phyloP scores from a whole-genome alignment of 2,888 invertebrate genomes.

The Erebia epiphron region DNA sequence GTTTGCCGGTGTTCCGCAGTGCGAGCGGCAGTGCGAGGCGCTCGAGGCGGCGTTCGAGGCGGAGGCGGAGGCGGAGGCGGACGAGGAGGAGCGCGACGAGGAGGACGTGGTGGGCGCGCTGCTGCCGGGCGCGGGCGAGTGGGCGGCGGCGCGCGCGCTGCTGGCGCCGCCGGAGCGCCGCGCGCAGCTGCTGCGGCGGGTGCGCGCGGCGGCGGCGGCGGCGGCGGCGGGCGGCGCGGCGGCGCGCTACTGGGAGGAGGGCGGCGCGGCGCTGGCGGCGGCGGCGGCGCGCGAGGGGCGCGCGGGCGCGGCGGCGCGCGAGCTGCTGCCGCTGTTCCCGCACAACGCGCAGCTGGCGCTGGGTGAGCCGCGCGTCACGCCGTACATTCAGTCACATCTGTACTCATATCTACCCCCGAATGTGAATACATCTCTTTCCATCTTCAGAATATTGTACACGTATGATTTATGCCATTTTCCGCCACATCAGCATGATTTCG shows the following conservation, averaged over 20 bases:
- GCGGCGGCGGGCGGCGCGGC: slow-evolving; percentile 33
- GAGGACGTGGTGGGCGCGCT: slow-evolving; percentile 43
- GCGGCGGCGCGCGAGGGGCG: slow-evolving; percentile 36
- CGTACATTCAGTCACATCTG: too few relatives aligned
- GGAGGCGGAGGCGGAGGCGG: slow-evolving; percentile 36
- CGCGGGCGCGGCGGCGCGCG: slow-evolving; percentile 43
- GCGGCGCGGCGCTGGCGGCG: slow-evolving; percentile 50
- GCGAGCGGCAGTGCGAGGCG: slow-evolving; percentile 49
- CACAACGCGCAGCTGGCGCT: slow-evolving; percentile 51
- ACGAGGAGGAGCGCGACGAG: slow-evolving; percentile 27
- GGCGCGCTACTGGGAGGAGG: slow-evolving; percentile 57
- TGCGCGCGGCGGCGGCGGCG: slow-evolving; percentile 41
- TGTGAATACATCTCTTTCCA: too few relatives aligned
- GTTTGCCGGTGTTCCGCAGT: slow-evolving; percentile 40
- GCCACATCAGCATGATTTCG: too few relatives aligned
- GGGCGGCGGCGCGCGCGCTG: slow-evolving; percentile 51
- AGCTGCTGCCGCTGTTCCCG: slow-evolving; percentile 47
- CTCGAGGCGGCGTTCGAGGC: slow-evolving; percentile 45
- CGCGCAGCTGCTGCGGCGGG: slow-evolving; percentile 38
- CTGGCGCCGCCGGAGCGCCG: slow-evolving; percentile 43
- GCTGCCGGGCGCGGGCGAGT: slow-evolving; percentile 53
- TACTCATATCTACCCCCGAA: too few relatives aligned
- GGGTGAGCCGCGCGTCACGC: slow-evolving; percentile 37
- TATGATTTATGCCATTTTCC: too few relatives aligned
- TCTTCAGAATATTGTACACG: too few relatives aligned